A percentile compares a stretch with the other conserved stretches of the same genome.
phyloP scores from a whole-genome alignment of 2,113 vertebrate species.

The Eudyptes chrysolophus region DNA sequence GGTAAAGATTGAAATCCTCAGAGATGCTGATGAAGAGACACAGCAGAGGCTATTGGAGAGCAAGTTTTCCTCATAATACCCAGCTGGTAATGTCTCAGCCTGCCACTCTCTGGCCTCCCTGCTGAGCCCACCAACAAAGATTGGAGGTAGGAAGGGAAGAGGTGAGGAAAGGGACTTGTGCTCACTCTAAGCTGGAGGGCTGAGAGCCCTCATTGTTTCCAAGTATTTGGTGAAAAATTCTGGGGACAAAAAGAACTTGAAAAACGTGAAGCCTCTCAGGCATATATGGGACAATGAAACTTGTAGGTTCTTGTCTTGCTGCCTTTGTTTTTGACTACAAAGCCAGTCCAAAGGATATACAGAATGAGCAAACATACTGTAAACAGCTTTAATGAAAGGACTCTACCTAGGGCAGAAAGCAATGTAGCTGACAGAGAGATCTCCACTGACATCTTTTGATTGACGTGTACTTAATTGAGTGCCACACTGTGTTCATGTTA shows the following conservation, averaged over 20 bases:
- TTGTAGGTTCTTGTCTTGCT: background rate
- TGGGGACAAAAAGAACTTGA: background rate
- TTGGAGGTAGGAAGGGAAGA: background rate
- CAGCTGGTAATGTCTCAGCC: background rate
- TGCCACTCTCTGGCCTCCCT: background rate
- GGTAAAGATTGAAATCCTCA: background rate
- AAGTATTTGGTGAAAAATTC: background rate
- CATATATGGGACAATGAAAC: background rate
- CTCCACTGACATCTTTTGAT: slow-evolving; percentile 17
- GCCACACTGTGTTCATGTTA: slow-evolving; percentile 35
- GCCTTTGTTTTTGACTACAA: background rate
- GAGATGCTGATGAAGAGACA: background rate
- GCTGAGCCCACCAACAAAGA: background rate
- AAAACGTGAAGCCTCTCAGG: background rate
- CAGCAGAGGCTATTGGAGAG: background rate
- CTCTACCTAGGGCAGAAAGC: background rate
- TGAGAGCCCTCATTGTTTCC: background rate
- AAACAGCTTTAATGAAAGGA: slow-evolving; percentile 17
- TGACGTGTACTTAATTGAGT: slow-evolving; percentile 62
- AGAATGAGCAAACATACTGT: background rate
- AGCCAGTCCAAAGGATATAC: background rate
- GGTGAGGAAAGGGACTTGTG: background rate
- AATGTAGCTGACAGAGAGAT: slow-evolving; percentile 7
- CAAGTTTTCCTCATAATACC: background rate
- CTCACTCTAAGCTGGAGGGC: background rate